Percentiles rank a stretch among this genome's conserved stretches.
phyloP scores from a whole-genome alignment of 2,113 vertebrate species.

The Crotalus helleri region DNA sequence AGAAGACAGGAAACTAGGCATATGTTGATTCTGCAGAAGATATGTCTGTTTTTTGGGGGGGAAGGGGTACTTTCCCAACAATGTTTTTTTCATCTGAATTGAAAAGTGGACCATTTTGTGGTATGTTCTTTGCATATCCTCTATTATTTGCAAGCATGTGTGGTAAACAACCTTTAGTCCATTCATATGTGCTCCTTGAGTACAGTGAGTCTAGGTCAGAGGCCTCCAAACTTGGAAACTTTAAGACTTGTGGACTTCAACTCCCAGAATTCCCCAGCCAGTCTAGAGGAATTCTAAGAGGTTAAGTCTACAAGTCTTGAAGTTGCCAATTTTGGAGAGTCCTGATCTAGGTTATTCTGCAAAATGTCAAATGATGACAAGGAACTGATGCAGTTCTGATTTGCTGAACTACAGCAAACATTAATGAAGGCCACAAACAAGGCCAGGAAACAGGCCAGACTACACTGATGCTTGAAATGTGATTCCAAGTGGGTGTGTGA shows the following conservation, averaged over 20 bases:
- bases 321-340: not conserved
- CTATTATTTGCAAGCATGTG: not conserved
- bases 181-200: not conserved
- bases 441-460: not conserved
- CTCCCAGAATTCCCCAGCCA: not conserved
- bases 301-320: too few relatives aligned
- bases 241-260: not conserved
- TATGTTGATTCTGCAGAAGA: not conserved
- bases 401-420: not conserved
- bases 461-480: not conserved
- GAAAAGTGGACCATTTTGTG: not conserved
- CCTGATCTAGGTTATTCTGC: not conserved
- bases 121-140: not conserved
- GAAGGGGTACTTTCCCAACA: not conserved
- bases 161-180: not conserved
- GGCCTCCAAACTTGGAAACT: not conserved
- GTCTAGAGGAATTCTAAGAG: not conserved
- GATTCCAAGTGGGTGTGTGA: not conserved
- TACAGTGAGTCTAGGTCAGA: too few relatives aligned
- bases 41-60: not conserved
- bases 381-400: not conserved
- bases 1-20: not conserved
- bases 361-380: not conserved
- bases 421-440: not conserved
- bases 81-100: not conserved